Conservation (phyloP, 2,797 vertebrate species). For the Orestias chungarensis region DNA sequence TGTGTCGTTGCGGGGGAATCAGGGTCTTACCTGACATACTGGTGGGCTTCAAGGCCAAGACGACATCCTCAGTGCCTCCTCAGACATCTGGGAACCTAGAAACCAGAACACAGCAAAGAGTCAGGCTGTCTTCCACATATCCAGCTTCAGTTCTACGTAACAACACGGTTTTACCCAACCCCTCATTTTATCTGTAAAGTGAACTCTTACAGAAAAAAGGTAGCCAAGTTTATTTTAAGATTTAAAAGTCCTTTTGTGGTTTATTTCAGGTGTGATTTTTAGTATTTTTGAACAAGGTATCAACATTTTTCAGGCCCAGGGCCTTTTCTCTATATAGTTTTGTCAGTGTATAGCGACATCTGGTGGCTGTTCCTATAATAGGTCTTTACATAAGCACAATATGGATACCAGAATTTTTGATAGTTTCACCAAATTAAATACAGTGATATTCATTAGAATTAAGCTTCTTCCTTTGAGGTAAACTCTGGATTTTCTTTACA, state of each 20-base stretch:
- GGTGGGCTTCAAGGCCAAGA: slow-evolving; percentile 78
- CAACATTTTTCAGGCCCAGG: background rate
- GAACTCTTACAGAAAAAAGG: background rate
- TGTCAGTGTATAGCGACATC: slow-evolving; percentile 49
- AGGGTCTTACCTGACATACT: slow-evolving; percentile 84
- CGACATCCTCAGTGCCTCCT: slow-evolving; percentile 77
- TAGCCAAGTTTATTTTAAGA: background rate
- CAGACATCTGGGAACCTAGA: slow-evolving; percentile 71
- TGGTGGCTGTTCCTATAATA: slow-evolving; percentile 44
- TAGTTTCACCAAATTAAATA: too few species aligned
- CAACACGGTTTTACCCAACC: background rate
- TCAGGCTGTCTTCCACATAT: background rate
- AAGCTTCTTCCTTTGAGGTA: background rate
- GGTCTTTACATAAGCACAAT: background rate
- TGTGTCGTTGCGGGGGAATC: background rate
- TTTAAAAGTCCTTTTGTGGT: background rate
- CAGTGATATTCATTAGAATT: background rate
- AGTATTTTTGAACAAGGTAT: background rate
- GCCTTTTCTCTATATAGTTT: background rate
- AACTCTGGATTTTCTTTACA: background rate
- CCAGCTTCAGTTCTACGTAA: background rate
- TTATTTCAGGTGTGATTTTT: background rate
- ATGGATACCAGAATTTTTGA: too few species aligned
- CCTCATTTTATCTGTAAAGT: background rate
- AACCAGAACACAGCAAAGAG: slow-evolving; percentile 31